These are phyloP conservation scores for Piaya cayana DNA, from an alignment of 2,113 vertebrate genomes.

Conservation along the genomic window DNA sequence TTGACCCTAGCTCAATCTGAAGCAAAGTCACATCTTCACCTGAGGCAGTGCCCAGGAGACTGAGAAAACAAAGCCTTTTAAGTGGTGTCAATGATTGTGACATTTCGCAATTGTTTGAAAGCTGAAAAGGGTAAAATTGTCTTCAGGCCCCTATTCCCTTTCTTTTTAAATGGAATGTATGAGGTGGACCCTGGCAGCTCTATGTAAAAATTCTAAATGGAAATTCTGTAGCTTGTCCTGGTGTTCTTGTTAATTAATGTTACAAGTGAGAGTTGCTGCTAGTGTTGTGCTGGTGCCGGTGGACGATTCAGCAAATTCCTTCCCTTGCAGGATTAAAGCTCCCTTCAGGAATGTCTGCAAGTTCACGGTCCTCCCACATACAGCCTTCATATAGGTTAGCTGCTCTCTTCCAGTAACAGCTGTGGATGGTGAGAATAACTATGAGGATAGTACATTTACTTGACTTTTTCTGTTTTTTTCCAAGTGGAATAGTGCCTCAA, in stretches of 20 bases:
- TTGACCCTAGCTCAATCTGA: not conserved
- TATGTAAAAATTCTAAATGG: not conserved
- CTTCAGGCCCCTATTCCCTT: not conserved
- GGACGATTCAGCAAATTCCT: constrained; percentile 58
- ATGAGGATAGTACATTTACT: constrained; percentile 30
- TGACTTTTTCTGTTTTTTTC: constrained; percentile 14
- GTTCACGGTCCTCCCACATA: constrained; percentile 53
- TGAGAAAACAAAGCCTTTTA: not conserved
- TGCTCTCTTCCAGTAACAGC: constrained; percentile 52
- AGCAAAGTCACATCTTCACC: constrained; percentile 11
- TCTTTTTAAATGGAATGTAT: not conserved
- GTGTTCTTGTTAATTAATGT: constrained; percentile 20
- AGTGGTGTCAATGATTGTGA: constrained; percentile 1
- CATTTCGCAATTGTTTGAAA: constrained; percentile 45
- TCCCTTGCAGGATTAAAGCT: constrained; percentile 55
- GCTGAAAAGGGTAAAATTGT: constrained; percentile 9
- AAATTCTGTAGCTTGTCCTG: not conserved
- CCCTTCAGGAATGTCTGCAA: constrained; percentile 54
- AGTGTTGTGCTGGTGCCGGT: constrained; percentile 4
- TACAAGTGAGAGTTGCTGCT: not conserved
- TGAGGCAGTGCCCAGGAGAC: not conserved
- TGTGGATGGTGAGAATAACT: constrained; percentile 59
- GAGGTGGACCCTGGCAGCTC: not conserved
- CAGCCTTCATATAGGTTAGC: constrained; percentile 43
- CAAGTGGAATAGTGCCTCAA: not conserved